Conservation (phyloP, 2,113 vertebrate genomes). For the Protomyctophum bolini region DNA sequence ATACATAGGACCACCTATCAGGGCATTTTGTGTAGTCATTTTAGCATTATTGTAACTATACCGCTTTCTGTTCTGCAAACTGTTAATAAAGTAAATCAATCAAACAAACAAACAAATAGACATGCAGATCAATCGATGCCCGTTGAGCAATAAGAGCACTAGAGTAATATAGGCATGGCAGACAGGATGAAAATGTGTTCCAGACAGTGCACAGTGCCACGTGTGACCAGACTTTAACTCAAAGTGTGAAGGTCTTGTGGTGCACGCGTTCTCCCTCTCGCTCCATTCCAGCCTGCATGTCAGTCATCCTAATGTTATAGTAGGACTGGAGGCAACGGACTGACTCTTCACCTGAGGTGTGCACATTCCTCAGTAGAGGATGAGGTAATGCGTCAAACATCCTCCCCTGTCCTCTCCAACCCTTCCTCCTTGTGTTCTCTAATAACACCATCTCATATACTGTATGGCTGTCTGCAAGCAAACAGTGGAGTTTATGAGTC, state of each 20-base stretch:
- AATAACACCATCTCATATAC: background rate
- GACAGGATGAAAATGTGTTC: conserved; percentile 6
- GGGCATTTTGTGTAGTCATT: too few relatives aligned
- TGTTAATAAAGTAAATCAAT: too few relatives aligned
- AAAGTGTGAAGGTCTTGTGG: background rate
- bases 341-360: conserved; percentile 47
- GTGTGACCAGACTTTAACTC: conserved; percentile 11
- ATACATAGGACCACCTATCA: too few relatives aligned
- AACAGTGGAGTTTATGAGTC: conserved; percentile 22
- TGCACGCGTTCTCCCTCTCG: background rate
- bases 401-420: conserved; percentile 7
- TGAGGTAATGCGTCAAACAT: conserved; percentile 66
- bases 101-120: background rate
- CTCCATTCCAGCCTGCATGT: conserved; percentile 6
- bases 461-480: conserved; percentile 29
- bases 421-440: conserved; percentile 3
- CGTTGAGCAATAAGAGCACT: background rate
- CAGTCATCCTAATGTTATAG: conserved; percentile 16
- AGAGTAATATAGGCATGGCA: background rate
- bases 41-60: too few relatives aligned
- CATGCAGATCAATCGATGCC: background rate
- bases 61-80: too few relatives aligned
- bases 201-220: background rate
- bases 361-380: conserved; percentile 63
- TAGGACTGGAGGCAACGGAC: conserved; percentile 38